Conservation (phyloP, 2,888 invertebrate species). For the Hartigia nigra region DNA sequence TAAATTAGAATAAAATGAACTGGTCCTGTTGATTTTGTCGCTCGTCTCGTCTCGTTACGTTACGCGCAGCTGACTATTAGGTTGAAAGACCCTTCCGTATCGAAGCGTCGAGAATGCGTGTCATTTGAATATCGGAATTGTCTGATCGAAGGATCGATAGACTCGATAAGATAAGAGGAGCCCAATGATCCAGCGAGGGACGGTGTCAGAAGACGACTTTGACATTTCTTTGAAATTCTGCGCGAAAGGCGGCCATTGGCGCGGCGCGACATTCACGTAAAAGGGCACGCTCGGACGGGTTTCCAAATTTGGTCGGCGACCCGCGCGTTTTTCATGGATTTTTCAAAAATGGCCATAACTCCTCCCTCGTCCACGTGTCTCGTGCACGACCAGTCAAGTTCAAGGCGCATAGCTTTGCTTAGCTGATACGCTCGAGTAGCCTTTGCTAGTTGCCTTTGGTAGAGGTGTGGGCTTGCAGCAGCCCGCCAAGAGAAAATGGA, state of each 20-base stretch:
- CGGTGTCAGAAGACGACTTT: constrained; percentile 39
- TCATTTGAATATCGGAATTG: not conserved
- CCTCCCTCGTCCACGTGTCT: constrained; percentile 34
- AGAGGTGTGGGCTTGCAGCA: not conserved
- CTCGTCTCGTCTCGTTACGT: constrained; percentile 21
- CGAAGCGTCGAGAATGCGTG: not conserved
- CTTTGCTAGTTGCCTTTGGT: constrained; percentile 5
- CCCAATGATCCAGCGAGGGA: not conserved
- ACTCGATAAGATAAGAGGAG: too few species aligned
- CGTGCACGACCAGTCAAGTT: constrained; percentile 41
- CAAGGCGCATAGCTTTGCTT: constrained; percentile 50
- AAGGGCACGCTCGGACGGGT: constrained; percentile 49
- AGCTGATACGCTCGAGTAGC: constrained; percentile 8
- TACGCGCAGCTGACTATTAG: not conserved
- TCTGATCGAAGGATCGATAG: not conserved
- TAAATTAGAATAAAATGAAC: constrained; percentile 59
- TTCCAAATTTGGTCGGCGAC: constrained; percentile 59
- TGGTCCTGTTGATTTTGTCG: constrained; percentile 59
- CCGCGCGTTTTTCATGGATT: constrained; percentile 27
- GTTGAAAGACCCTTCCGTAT: not conserved
- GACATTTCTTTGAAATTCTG: constrained; percentile 44
- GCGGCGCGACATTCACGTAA: constrained; percentile 46
- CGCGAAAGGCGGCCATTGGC: constrained; percentile 57
- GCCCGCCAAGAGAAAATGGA: not conserved
- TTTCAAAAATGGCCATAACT: constrained; percentile 30